phyloP scores from a whole-genome alignment of 2,888 invertebrate species.

The Drosophila crucigera region DNA sequence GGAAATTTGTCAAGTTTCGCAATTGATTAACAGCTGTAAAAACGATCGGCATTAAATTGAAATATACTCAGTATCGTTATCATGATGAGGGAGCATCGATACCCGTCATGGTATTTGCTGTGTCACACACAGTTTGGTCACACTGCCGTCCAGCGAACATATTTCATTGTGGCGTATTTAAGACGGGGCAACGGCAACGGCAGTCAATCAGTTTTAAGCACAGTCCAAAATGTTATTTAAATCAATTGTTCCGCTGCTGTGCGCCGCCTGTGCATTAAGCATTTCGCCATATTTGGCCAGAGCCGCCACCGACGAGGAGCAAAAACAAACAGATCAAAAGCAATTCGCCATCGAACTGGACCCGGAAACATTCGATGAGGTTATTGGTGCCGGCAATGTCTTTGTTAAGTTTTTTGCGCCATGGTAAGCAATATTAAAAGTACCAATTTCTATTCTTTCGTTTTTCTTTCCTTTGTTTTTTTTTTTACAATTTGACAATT shows the following conservation, averaged over 20 bases:
- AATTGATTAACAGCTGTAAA: not conserved
- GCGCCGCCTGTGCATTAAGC: conserved; percentile 51
- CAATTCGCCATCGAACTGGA: conserved; percentile 85
- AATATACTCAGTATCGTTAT: conserved; percentile 2
- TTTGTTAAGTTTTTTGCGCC: conserved; percentile 93
- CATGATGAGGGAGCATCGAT: conserved; percentile 12
- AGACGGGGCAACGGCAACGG: conserved; percentile 10
- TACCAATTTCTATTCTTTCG: too few species aligned
- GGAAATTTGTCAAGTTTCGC: not conserved
- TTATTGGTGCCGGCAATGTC: conserved; percentile 89
- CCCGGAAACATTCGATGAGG: conserved; percentile 88
- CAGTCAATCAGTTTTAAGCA: not conserved
- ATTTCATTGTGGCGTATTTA: conserved; percentile 34
- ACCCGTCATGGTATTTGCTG: not conserved
- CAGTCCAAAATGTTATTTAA: conserved; percentile 56
- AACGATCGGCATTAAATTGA: not conserved
- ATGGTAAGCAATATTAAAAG: conserved; percentile 87
- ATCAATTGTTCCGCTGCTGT: conserved; percentile 51
- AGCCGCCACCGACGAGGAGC: conserved; percentile 36
- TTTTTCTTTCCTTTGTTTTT: not conserved
- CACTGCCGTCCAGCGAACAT: conserved; percentile 20
- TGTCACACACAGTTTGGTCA: conserved; percentile 20
- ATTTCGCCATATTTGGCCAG: conserved; percentile 36
- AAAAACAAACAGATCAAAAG: conserved; percentile 58
- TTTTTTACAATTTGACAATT: not conserved